Evolutionary conservation across 2,888 invertebrate genomes (phyloP).

Genomic region (Gymnosoma rotundatum): DNA sequence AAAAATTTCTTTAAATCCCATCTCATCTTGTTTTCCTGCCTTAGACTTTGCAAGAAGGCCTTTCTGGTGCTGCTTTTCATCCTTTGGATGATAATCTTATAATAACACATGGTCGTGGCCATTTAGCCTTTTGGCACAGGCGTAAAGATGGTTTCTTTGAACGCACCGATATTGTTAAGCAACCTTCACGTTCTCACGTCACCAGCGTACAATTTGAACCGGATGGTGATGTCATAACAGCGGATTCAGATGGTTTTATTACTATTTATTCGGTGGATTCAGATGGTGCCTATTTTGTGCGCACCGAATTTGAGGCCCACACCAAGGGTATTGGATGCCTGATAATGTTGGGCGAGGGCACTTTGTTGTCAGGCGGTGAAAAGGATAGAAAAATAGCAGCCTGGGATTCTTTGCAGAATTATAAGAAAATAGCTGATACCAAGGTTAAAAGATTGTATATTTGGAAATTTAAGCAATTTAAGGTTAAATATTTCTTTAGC

Average conservation of each 20-base stretch:
- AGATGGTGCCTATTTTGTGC: constrained; percentile 93
- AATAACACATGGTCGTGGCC: constrained; percentile 95
- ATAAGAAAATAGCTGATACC: constrained; percentile 93
- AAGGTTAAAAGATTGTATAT: constrained; percentile 84
- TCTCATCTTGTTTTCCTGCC: background rate
- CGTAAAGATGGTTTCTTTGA: constrained; percentile 95
- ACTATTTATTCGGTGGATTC: constrained; percentile 95
- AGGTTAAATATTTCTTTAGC: constrained; percentile 82
- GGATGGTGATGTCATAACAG: constrained; percentile 95
- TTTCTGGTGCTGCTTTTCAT: constrained; percentile 95
- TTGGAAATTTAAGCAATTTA: background rate
- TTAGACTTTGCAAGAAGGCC: constrained; percentile 93
- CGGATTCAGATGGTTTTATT: constrained; percentile 95
- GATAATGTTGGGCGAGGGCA: constrained; percentile 94
- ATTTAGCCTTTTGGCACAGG: constrained; percentile 95
- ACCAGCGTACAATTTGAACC: constrained; percentile 95
- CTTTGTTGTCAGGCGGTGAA: constrained; percentile 94
- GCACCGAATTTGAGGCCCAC: constrained; percentile 94
- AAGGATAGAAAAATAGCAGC: constrained; percentile 95
- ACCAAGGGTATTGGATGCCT: constrained; percentile 93
- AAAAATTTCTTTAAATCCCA: background rate
- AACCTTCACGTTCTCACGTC: constrained; percentile 92
- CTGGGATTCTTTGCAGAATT: constrained; percentile 95
- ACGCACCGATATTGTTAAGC: constrained; percentile 93
- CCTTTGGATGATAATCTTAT: constrained; percentile 95